Evolutionary conservation across 2,888 invertebrate genomes (phyloP), one percentile per base, ranked within the genome.

Genomic region (Lithophane socia): DNA sequence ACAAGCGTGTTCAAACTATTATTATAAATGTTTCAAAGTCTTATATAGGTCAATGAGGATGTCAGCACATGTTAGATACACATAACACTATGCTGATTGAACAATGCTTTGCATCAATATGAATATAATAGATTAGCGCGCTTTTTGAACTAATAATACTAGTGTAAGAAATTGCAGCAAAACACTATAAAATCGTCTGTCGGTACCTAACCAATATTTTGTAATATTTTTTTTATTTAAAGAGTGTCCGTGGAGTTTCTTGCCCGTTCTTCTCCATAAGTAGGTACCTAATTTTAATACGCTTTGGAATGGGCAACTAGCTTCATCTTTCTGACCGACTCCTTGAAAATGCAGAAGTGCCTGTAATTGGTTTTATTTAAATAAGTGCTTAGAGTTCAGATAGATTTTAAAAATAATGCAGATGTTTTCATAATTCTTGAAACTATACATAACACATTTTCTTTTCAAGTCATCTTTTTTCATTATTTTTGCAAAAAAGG

Each of bases 31-130:
- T 68, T 73, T 64, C 56, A 61, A 77, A 68, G 42, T 49, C 44
- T 18, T 64, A 79, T 79, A 68, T 85, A 75, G 86, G 86, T 83
- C 86, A 83, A 79, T 68, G 76, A 72, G 74, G 60, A 77, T 85
- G 79, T 79, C 69, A 77, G 72, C 73, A 79, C 49, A 61, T 79
- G 29, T 72, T 74, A 61, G 12, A 42, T 73, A 44, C 12, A 49
- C 37, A 29, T 63, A n/a, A n/a, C 16, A 60, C n/a, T 56, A 70
- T 61, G 60, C 58, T 75, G 24, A 69, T 60, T 76, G 12, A n/a
- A 54, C 37, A 42, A 13, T 37, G 64, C 21, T 56, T 64, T 80
- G 56, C 56, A 56, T 56, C 13, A 56, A 71, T 63, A 79, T 56
- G 29, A 24, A 29, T 65, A 42, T 29, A 24, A 42, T 29, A 29